A percentile compares a stretch with the other conserved stretches of the same genome.
Conservation (phyloP, 1,140 invertebrate genomes). For the Cherax destructor region DNA sequence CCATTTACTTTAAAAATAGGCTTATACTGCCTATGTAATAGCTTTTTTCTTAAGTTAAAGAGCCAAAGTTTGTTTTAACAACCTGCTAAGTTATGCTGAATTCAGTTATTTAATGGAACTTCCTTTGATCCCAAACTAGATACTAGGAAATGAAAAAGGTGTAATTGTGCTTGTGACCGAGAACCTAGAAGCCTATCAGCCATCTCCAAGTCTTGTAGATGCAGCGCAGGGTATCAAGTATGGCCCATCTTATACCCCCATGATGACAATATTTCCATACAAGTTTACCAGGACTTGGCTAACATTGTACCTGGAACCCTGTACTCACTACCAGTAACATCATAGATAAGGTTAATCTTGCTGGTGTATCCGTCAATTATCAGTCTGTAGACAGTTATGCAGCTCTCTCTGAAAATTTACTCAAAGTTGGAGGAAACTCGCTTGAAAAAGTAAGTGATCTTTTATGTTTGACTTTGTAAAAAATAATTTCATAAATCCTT, state of each 20-base stretch:
- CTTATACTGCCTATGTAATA: background rate
- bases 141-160: background rate
- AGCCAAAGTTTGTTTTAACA: background rate
- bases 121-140: background rate
- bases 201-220: background rate
- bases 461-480: too few relatives aligned
- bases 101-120: background rate
- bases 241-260: slow-evolving; percentile 20
- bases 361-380: background rate
- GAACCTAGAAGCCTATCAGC: background rate
- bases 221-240: slow-evolving; percentile 8
- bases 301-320: background rate
- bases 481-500: too few relatives aligned
- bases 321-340: background rate
- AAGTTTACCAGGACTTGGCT: slow-evolving; percentile 8
- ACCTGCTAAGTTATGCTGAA: background rate
- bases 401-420: background rate
- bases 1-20: background rate
- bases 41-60: too few relatives aligned
- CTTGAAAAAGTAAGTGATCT: background rate
- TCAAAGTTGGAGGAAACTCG: background rate
- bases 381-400: slow-evolving; percentile 18
- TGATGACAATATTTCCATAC: background rate
- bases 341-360: too few relatives aligned
- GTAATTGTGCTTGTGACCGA: slow-evolving; percentile 18